A percentile compares a stretch with the other conserved stretches of the same genome.
Evolutionary conservation across 2,888 invertebrate species (phyloP).

Genomic region (Synergus japonicus): DNA sequence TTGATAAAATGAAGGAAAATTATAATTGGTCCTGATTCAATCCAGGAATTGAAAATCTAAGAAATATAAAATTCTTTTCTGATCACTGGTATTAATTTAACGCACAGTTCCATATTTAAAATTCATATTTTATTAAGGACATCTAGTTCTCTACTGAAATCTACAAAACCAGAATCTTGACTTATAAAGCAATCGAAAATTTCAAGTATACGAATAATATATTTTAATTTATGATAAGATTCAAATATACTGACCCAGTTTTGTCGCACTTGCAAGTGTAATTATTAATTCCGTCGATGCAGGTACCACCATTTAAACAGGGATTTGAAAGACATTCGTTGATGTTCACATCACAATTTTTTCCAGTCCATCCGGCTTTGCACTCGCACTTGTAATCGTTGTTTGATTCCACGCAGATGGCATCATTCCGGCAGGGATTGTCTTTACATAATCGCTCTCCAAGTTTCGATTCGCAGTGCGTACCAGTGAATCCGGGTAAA

Average conservation of each 20-base stretch:
- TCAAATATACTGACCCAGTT: conserved; percentile 79
- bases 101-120: no score
- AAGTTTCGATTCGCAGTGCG: conserved; percentile 86
- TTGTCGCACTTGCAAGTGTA: conserved; percentile 88
- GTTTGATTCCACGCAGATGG: conserved; percentile 84
- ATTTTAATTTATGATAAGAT: not conserved
- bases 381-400: conserved; percentile 79
- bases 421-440: conserved; percentile 89
- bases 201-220: no score
- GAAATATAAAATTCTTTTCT: not conserved
- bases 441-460: conserved; percentile 85
- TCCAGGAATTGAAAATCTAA: not conserved
- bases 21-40: not conserved
- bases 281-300: conserved; percentile 86
- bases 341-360: conserved; percentile 85
- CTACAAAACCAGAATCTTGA: no score
- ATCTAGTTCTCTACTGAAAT: no score
- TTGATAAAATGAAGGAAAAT: not conserved
- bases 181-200: no score
- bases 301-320: conserved; percentile 86
- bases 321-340: conserved; percentile 87
- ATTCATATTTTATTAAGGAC: no score
- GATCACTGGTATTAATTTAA: not conserved
- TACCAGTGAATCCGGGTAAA: conserved; percentile 82
- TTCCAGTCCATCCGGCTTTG: conserved; percentile 82